Base-by-base conservation (phyloP, 2,888 invertebrate genomes). In the Epinotia nisella region DNA sequence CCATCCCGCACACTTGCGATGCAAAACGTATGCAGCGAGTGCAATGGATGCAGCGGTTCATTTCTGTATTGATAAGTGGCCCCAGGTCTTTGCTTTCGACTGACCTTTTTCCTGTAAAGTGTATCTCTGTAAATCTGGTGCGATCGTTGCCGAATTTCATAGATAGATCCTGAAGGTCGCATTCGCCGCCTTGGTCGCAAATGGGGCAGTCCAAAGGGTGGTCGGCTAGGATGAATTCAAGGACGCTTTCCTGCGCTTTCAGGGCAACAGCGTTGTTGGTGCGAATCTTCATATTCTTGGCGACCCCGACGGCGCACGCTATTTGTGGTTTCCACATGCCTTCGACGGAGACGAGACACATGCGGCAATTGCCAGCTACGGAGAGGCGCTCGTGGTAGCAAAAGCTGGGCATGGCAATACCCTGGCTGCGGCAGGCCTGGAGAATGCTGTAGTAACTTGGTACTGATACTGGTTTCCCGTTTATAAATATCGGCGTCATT, bases 181-280 rank as follows among this genome's bases (percentile, higher is more conserved):
- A 98, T 89, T 98, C 98, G 0, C 98, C 98, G 29, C 98, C 98
- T 92, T 99, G 99, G 90, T 99, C 99, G 90, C 99, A 99, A 89
- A 99, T 99, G 4, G 99, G 99, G 87, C 99, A 99, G 94, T 99
- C 99, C 56, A 99, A 92, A 0, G 99, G 99, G 92, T 99, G 99
- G 84, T 99, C 99, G 74, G 98, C 96, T 24, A 99, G 93, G 71
- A 99, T 91, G 87, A 99, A 99, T 90, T 99, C 99, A 97, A 99
- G 98, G 10, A 99, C 99, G 71, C 98, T 77, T 82, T 95, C 95
- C 75, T 95, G 94, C 0, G 95, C 95, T 85, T 95, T 85, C 49
- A 94, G 93, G 0, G 98, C 97, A 90, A 97, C 92, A 76, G 96
- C 96, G 0, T 99, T 99, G 85, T 99, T 97, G 5, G 99, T 99